A percentile compares a stretch with the other conserved stretches of the same genome.
These are phyloP conservation scores for Diuraphis noxia DNA, from an alignment of 1,140 invertebrate genomes.

Conservation along the genomic window DNA sequence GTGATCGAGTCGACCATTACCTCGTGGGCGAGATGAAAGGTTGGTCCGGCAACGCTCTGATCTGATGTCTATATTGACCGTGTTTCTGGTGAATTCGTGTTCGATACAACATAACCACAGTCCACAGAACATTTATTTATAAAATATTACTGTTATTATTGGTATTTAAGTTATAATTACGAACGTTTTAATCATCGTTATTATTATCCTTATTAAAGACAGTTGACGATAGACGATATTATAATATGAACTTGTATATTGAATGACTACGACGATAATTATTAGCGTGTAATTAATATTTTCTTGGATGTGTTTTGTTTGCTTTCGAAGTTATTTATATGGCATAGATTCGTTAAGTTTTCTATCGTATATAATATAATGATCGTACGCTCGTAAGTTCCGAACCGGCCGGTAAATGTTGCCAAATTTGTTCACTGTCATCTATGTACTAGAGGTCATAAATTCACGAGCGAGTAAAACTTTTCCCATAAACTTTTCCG, in stretches of 20 bases:
- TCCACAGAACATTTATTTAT: not conserved
- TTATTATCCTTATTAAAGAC: not conserved
- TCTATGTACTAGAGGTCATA: not conserved
- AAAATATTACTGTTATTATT: not conserved
- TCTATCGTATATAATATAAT: no score
- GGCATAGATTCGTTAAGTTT: not conserved
- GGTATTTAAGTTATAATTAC: no score
- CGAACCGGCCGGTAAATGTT: slow-evolving; percentile 10
- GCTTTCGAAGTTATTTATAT: not conserved
- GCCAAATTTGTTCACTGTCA: slow-evolving; percentile 40
- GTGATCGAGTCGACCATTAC: slow-evolving; percentile 13
- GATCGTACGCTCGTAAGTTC: no score
- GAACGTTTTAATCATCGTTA: not conserved
- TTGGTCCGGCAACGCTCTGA: not conserved
- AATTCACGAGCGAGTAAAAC: not conserved
- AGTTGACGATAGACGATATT: not conserved
- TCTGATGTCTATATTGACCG: not conserved
- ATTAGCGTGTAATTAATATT: not conserved
- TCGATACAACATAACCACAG: no score
- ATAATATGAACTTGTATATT: not conserved
- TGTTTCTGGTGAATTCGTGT: not conserved
- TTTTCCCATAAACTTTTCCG: slow-evolving; percentile 23
- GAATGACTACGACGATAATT: not conserved
- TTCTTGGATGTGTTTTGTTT: not conserved
- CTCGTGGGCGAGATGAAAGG: slow-evolving; percentile 22